These are phyloP conservation scores for Oscheius sp. DNA, from an alignment of 1,140 invertebrate species.

Conservation along the genomic window DNA sequence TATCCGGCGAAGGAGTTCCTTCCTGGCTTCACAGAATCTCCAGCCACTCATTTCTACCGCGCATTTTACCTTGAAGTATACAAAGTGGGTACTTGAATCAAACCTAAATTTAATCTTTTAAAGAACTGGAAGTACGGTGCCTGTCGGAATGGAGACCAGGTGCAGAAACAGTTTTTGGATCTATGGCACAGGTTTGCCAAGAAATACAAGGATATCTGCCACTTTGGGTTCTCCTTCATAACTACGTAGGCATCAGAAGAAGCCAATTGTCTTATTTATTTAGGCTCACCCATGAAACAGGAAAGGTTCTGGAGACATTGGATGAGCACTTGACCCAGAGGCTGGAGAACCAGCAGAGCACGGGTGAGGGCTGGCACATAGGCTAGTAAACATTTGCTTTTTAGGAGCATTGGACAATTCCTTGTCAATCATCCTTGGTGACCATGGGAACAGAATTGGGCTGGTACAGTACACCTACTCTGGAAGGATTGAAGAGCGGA, in stretches of 20 bases:
- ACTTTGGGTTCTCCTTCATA: slow-evolving; percentile 57
- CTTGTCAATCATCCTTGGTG: slow-evolving; percentile 62
- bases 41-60: slow-evolving; percentile 54
- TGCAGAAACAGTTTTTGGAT: slow-evolving; percentile 36
- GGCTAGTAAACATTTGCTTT: slow-evolving; percentile 31
- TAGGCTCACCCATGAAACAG: slow-evolving; percentile 47
- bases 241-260: slow-evolving; percentile 20
- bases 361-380: not conserved
- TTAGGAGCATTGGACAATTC: slow-evolving; percentile 60
- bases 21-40: slow-evolving; percentile 41
- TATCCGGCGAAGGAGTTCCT: slow-evolving; percentile 46
- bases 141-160: slow-evolving; percentile 21
- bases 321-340: slow-evolving; percentile 8
- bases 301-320: not conserved
- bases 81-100: not conserved
- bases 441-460: slow-evolving; percentile 62
- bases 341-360: slow-evolving; percentile 8
- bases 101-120: not conserved
- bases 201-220: slow-evolving; percentile 45
- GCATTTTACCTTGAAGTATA: slow-evolving; percentile 30
- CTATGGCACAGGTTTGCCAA: slow-evolving; percentile 49
- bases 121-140: slow-evolving; percentile 25
- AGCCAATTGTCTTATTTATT: not conserved
- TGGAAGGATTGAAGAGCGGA: slow-evolving; percentile 59
- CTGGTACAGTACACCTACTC: slow-evolving; percentile 45